These are phyloP conservation scores for Eilema sororculum DNA, from an alignment of 2,888 invertebrate genomes.

Conservation along the genomic window DNA sequence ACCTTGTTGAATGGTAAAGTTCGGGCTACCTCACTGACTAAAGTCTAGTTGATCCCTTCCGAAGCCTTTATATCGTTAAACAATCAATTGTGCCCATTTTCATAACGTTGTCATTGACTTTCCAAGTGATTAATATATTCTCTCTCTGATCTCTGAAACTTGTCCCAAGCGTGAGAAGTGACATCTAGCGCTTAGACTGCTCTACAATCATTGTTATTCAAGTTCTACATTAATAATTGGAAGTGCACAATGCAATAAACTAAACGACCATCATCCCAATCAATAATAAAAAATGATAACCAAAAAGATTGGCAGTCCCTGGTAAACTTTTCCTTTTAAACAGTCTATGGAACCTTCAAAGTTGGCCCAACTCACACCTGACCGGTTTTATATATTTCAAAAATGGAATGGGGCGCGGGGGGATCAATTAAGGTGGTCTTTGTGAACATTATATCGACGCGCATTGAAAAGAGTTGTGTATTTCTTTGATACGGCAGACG, in stretches of 20 bases:
- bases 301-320: constrained; percentile 12
- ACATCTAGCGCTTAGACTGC: neutral
- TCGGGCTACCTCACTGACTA: neutral
- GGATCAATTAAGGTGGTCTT: constrained; percentile 83
- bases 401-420: constrained; percentile 67
- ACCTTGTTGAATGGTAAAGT: neutral
- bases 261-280: constrained; percentile 2
- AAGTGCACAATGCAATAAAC: neutral
- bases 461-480: constrained; percentile 87
- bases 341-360: constrained; percentile 47
- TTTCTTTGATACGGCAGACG: constrained; percentile 86
- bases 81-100: neutral
- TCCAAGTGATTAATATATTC: neutral
- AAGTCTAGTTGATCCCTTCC: neutral
- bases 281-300: neutral
- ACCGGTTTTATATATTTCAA: constrained; percentile 66
- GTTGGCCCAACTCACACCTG: constrained; percentile 53
- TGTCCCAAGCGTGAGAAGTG: neutral
- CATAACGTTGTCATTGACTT: neutral
- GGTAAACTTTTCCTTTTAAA: constrained; percentile 34
- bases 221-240: neutral
- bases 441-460: constrained; percentile 84
- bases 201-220: neutral
- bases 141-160: neutral
- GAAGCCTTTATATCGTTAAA: neutral